phyloP scores from a whole-genome alignment of 2,797 vertebrate species.

The Notolepis coatsorum region DNA sequence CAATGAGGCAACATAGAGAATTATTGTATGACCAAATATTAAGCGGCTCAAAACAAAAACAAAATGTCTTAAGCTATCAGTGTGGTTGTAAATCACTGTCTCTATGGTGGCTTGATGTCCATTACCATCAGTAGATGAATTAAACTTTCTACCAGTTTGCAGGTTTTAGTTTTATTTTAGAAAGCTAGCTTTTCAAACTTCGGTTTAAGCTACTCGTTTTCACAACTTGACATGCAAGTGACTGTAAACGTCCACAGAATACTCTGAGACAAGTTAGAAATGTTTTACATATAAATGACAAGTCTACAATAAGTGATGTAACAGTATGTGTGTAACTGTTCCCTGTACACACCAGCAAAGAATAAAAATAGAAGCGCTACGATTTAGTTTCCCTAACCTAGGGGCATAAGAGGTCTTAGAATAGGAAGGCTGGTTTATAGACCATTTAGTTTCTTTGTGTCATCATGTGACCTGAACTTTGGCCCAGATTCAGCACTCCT shows the following conservation, averaged over 20 bases:
- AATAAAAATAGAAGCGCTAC: neutral
- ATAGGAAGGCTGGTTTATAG: neutral
- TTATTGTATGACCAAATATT: conserved; percentile 44
- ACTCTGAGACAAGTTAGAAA: too few relatives aligned
- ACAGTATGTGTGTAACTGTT: too few relatives aligned
- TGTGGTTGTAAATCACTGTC: conserved; percentile 3
- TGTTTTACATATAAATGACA: too few relatives aligned
- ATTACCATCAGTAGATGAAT: conserved; percentile 11
- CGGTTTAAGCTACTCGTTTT: too few relatives aligned
- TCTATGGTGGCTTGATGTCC: conserved; percentile 4
- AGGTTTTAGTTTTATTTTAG: conserved; percentile 35
- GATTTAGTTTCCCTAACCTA: neutral
- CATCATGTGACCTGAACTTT: neutral
- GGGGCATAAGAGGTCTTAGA: neutral
- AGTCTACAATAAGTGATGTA: too few relatives aligned
- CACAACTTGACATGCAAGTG: too few relatives aligned
- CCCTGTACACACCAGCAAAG: neutral
- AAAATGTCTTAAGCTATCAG: conserved; percentile 10
- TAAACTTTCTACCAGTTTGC: conserved; percentile 4
- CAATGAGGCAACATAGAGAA: conserved; percentile 43
- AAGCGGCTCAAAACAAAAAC: conserved; percentile 47
- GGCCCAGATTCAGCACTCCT: neutral
- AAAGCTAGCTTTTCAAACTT: too few relatives aligned
- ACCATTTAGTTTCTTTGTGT: neutral
- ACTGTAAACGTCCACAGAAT: too few relatives aligned